Percentiles rank a stretch among this genome's conserved stretches.
Evolutionary conservation across 2,888 invertebrate species (phyloP).

Genomic region (Liposcelis brunnea): DNA sequence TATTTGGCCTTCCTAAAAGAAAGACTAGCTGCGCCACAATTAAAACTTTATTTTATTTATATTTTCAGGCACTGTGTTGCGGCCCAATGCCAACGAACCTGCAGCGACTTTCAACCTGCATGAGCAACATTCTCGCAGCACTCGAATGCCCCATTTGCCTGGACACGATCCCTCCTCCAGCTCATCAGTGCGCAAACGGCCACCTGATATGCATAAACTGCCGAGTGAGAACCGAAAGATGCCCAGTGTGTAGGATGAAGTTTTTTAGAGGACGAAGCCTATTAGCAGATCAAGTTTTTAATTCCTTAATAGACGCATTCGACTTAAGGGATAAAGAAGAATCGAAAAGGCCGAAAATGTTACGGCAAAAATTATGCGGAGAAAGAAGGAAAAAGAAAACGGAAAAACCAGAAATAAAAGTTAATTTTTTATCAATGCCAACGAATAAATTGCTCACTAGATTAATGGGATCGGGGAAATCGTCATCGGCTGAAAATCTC

Average conservation of each 20-base stretch:
- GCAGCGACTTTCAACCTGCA: constrained; percentile 30
- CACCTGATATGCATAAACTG: constrained; percentile 31
- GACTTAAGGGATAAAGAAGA: constrained; percentile 13
- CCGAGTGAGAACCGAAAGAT: constrained; percentile 28
- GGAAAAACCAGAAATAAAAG: constrained; percentile 14
- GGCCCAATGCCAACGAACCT: constrained; percentile 21
- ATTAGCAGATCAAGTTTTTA: constrained; percentile 24
- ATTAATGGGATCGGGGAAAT: constrained; percentile 15
- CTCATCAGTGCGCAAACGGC: constrained; percentile 32
- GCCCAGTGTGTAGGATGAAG: constrained; percentile 30
- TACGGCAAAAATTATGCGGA: constrained; percentile 14
- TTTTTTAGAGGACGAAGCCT: constrained; percentile 30
- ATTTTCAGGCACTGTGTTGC: constrained; percentile 16
- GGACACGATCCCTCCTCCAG: constrained; percentile 28
- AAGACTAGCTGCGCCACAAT: too few relatives aligned
- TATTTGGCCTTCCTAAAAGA: too few relatives aligned
- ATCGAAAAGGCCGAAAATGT: constrained; percentile 13
- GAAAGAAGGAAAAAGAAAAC: not conserved
- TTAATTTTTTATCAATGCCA: constrained; percentile 11
- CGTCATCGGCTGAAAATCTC: constrained; percentile 16
- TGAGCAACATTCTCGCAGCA: constrained; percentile 30
- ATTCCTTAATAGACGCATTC: constrained; percentile 16
- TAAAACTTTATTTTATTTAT: not conserved
- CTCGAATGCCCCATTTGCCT: constrained; percentile 33
- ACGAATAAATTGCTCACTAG: constrained; percentile 16